Evolutionary conservation across 2,113 vertebrate genomes (phyloP).

Genomic region (Emydura subglobosa): DNA sequence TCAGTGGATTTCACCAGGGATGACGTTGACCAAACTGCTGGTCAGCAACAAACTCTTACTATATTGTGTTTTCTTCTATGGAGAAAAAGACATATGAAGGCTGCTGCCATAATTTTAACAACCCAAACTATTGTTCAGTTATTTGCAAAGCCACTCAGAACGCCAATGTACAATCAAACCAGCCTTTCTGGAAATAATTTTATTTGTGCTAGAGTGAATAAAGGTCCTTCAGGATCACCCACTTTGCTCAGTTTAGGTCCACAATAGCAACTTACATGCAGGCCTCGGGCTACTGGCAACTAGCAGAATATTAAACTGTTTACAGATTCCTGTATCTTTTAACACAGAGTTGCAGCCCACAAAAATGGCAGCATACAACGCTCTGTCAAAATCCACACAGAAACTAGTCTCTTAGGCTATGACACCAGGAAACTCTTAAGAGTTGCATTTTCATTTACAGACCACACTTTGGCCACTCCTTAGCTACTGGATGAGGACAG

Average conservation of each 20-base stretch:
- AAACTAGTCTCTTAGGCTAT: neutral
- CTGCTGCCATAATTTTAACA: neutral
- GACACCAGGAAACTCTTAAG: neutral
- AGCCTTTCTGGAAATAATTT: neutral
- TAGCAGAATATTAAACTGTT: neutral
- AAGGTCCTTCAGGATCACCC: neutral
- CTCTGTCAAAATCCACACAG: neutral
- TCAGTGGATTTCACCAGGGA: neutral
- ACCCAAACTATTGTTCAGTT: neutral
- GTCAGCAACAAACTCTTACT: neutral
- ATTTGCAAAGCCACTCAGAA: neutral
- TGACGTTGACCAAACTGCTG: neutral
- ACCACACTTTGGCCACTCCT: neutral
- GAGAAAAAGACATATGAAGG: neutral
- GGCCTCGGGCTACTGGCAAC: neutral
- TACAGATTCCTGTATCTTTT: neutral
- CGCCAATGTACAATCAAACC: accelerated
- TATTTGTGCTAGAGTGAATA: neutral
- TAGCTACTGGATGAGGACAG: neutral
- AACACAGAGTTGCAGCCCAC: neutral
- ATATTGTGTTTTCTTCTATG: neutral
- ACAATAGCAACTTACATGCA: neutral
- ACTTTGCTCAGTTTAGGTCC: neutral
- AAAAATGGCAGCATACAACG: neutral
- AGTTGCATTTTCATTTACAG: neutral